These are phyloP conservation scores for Chamaea fasciata DNA, from an alignment of 2,113 vertebrate species.

Conservation along the genomic window DNA sequence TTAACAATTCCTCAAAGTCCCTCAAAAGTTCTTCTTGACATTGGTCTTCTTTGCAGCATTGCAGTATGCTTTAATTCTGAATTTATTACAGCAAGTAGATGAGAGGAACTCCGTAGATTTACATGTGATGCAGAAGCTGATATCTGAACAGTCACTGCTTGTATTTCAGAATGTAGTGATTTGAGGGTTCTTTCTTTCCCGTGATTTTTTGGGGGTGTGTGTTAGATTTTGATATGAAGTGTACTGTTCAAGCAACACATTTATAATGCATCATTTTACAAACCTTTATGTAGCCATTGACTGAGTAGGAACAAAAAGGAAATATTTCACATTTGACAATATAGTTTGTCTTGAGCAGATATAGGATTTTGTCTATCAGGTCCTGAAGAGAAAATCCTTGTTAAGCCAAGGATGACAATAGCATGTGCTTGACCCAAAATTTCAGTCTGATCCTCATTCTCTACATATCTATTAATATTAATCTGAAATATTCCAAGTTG, in stretches of 20 bases:
- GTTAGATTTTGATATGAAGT: neutral
- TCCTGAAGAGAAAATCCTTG: neutral
- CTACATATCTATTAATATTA: accelerated
- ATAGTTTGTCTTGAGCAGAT: neutral
- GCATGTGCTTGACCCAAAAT: neutral
- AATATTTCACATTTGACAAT: neutral
- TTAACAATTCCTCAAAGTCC: neutral
- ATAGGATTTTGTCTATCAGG: neutral
- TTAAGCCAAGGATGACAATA: neutral
- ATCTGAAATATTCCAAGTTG: neutral
- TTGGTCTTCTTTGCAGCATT: neutral
- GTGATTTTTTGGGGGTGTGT: neutral
- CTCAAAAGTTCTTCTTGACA: neutral
- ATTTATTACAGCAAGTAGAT: neutral
- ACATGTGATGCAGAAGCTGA: neutral
- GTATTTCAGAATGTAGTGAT: neutral
- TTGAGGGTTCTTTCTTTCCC: neutral
- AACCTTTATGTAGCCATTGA: neutral
- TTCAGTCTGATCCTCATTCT: neutral
- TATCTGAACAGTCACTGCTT: neutral
- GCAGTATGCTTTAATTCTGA: neutral
- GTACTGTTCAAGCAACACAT: neutral
- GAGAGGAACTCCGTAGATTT: neutral
- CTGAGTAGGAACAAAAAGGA: neutral
- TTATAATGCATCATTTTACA: neutral